Evolutionary conservation across 92 coral and sea anemone genomes (phyloP), one percentile per base, ranked within the genome.

Genomic region (Umimayanthus chanpuru): DNA sequence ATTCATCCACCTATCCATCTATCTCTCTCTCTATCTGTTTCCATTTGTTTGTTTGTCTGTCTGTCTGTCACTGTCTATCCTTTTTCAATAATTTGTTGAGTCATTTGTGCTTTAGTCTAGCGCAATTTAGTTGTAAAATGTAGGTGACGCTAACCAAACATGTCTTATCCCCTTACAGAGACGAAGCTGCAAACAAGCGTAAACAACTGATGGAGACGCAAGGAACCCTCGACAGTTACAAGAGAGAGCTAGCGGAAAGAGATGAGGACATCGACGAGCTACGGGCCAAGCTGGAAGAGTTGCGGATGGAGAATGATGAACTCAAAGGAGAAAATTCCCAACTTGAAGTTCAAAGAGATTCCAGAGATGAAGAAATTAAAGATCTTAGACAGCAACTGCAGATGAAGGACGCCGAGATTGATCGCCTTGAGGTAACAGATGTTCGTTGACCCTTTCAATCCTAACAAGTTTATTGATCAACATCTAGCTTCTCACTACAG

Each of bases 281-380:
- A 0, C 85, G 86, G n/a, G 90, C 67, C 49, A 92, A 86, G 82
- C 80, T 95, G 66, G 76, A 89, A 47, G 91, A 91, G 41, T 89
- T 95, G 38, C 84, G 81, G 32, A 79, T 85, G 61, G 89, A 90
- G 32, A 90, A 86, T 56, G 98, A 95, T 14, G 92, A 85, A 9
- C 39, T 85, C 28, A 90, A 90, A 90, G 82, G 96, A 20, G 92
- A 93, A 47, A 93, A 91, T 10, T 55, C 90, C 14, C 82, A 88
- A 67, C 81, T 87, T 38, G 85, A 82, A 49, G 93, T 90, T 23
- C 87, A 93, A 29, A 76, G 79, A 85, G 92, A 93, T 8, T 86
- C 88, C 70, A 88, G 86, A 86, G 98, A 95, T 47, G 98, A 93
- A 16, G 93, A 93, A 65, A 82, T 95, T 36, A 92, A 92, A 56